Conservation (phyloP, 2,888 invertebrate species). For the Clepsis dumicolana region DNA sequence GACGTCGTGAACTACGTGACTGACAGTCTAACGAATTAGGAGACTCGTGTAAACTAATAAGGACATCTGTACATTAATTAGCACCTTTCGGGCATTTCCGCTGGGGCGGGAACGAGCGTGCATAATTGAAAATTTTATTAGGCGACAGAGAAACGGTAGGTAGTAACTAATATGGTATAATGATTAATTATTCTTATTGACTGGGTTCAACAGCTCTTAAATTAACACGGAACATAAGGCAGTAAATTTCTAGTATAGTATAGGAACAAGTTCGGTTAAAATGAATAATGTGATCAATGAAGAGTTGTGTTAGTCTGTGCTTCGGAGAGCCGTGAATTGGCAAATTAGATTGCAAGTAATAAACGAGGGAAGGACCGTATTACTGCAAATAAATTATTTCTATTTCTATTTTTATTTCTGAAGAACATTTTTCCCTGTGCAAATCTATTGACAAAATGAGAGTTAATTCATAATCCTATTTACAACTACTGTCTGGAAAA, state of each 20-base stretch:
- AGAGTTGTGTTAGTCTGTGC: too few relatives aligned
- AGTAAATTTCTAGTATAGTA: background rate
- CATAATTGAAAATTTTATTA: slow-evolving; percentile 32
- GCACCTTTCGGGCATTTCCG: slow-evolving; percentile 21
- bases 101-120: slow-evolving; percentile 23
- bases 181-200: slow-evolving; percentile 29
- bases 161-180: slow-evolving; percentile 13
- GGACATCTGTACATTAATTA: slow-evolving; percentile 47
- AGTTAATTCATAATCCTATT: too few relatives aligned
- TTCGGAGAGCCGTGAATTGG: too few relatives aligned
- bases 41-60: slow-evolving; percentile 50
- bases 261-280: too few relatives aligned
- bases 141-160: slow-evolving; percentile 25
- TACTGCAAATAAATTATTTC: too few relatives aligned
- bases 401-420: too few relatives aligned
- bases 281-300: too few relatives aligned
- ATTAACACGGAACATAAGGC: background rate
- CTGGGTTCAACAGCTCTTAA: slow-evolving; percentile 13
- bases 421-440: too few relatives aligned
- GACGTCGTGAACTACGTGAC: slow-evolving; percentile 47
- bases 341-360: too few relatives aligned
- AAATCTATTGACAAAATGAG: too few relatives aligned
- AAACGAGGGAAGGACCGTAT: too few relatives aligned
- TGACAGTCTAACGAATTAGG: slow-evolving; percentile 51
- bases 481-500: too few relatives aligned